These are phyloP conservation scores for Timandra comae DNA, from an alignment of 2,888 invertebrate genomes.

Conservation along the genomic window DNA sequence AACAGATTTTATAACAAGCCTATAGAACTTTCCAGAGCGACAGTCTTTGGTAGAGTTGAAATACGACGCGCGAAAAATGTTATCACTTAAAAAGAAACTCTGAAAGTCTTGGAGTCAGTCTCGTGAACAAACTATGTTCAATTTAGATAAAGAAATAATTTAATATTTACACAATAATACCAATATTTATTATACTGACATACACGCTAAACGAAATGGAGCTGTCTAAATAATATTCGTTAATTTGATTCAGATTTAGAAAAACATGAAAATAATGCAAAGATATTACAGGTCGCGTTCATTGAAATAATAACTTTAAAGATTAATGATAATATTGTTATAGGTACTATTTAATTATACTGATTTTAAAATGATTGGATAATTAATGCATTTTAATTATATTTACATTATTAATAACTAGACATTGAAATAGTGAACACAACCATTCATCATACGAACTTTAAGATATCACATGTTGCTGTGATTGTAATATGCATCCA, in stretches of 20 bases:
- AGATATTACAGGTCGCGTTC: not conserved
- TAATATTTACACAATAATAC: conserved; percentile 25
- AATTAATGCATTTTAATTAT: not conserved
- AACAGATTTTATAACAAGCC: conserved; percentile 5
- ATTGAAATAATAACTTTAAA: conserved; percentile 19
- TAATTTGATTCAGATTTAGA: conserved; percentile 3
- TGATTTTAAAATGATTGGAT: not conserved
- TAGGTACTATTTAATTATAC: too few relatives aligned
- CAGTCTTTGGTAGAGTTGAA: conserved; percentile 43
- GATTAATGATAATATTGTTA: conserved; percentile 16
- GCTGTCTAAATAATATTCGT: conserved; percentile 1
- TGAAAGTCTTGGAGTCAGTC: conserved; percentile 47
- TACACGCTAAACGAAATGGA: not conserved
- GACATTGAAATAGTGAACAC: conserved; percentile 26
- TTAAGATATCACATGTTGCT: conserved; percentile 4
- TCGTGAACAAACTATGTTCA: conserved; percentile 40
- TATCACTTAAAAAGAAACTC: conserved; percentile 28
- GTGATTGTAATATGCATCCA: too few relatives aligned
- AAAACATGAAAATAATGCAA: conserved; percentile 1
- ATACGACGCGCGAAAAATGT: conserved; percentile 27
- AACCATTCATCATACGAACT: conserved; percentile 19
- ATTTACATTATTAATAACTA: conserved; percentile 6
- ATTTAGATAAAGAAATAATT: conserved; percentile 41
- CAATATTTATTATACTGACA: not conserved
- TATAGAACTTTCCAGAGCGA: conserved; percentile 23